Percentiles rank a stretch among this genome's conserved stretches.
Conservation (phyloP, 2,888 invertebrate genomes). For the Macrophya annulata region DNA sequence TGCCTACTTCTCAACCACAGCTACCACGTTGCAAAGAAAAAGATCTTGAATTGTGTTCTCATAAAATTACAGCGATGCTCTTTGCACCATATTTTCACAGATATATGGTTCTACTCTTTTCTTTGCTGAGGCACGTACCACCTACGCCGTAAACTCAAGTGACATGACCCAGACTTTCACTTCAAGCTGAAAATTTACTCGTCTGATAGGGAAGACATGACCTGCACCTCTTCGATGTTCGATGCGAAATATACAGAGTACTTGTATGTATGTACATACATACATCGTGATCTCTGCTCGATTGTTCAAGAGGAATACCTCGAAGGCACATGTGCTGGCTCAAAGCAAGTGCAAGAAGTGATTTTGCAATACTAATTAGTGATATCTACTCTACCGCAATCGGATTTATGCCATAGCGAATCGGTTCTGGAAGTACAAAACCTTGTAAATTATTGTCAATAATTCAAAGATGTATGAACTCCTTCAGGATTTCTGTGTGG, state of each 20-base stretch:
- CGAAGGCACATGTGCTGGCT: background rate
- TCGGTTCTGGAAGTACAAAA: background rate
- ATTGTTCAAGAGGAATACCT: background rate
- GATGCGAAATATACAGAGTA: background rate
- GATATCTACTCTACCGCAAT: background rate
- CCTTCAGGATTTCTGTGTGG: background rate
- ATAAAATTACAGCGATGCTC: background rate
- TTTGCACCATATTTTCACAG: background rate
- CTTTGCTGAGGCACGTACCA: background rate
- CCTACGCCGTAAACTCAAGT: conserved; percentile 10
- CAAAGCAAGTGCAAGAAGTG: conserved; percentile 10
- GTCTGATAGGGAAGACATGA: background rate
- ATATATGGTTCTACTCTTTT: conserved; percentile 23
- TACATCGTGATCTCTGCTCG: background rate
- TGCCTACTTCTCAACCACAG: background rate
- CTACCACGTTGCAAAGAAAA: background rate
- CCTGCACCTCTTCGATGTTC: background rate
- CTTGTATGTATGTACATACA: background rate
- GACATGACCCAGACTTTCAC: background rate
- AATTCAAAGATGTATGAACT: background rate
- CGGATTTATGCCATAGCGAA: background rate
- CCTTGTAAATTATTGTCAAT: background rate
- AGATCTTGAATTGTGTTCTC: conserved; percentile 27
- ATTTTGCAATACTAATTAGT: background rate
- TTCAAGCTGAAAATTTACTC: background rate